Conservation (phyloP, 2,113 vertebrate species). For the Myotis davidii region DNA sequence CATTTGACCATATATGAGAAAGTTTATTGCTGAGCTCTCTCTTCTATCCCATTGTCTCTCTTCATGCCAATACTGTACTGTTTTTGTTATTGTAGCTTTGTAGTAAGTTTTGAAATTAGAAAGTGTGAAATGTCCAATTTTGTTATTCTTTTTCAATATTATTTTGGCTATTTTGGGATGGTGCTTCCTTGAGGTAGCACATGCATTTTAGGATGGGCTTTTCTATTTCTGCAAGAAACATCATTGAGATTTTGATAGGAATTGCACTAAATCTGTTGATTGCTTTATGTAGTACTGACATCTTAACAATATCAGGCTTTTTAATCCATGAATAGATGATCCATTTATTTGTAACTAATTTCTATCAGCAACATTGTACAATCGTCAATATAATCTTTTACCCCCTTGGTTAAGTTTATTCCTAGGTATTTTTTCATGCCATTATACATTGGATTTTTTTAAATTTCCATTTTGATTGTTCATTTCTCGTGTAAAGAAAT, state of each 20-base stretch:
- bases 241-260: background rate
- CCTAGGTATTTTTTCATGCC: slow-evolving; percentile 21
- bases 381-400: background rate
- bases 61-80: background rate
- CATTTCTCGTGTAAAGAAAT: background rate
- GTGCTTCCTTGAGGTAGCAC: background rate
- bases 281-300: background rate
- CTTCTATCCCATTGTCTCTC: background rate
- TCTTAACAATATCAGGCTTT: background rate
- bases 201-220: background rate
- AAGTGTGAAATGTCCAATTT: background rate
- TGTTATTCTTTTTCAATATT: background rate
- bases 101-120: background rate
- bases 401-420: background rate
- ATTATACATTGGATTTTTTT: background rate
- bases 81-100: background rate
- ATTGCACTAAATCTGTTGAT: background rate
- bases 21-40: background rate
- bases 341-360: slow-evolving; percentile 20
- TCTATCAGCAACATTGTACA: background rate
- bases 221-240: background rate
- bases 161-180: background rate
- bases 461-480: background rate
- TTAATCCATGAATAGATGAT: background rate
- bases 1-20: background rate